Evolutionary conservation across 2,113 vertebrate genomes (phyloP).

Genomic region (Odocoileus virginianus): DNA sequence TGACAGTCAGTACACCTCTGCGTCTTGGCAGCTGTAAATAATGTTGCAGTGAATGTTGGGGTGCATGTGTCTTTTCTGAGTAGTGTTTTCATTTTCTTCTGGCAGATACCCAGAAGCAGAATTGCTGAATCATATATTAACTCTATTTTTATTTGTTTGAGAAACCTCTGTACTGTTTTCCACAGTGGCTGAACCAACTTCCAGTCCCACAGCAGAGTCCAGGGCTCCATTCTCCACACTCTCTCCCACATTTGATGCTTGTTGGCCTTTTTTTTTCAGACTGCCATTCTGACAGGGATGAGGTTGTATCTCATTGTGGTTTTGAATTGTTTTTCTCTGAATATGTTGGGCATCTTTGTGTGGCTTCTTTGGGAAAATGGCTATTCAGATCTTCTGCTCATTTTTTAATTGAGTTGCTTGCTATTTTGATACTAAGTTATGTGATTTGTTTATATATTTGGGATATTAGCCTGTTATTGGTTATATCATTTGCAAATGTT

Average conservation of each 20-base stretch:
- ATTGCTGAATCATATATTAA: background rate
- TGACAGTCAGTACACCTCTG: background rate
- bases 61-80: background rate
- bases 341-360: background rate
- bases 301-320: too few species aligned
- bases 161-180: background rate
- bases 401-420: background rate
- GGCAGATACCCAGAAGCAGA: background rate
- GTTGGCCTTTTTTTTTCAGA: background rate
- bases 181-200: accelerated
- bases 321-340: background rate
- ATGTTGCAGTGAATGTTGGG: too few species aligned
- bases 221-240: background rate
- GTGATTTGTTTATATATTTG: background rate
- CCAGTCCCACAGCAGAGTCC: background rate
- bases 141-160: background rate
- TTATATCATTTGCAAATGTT: background rate
- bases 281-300: background rate
- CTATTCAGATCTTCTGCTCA: background rate
- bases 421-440: background rate
- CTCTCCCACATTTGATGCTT: background rate
- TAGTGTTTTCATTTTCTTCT: background rate
- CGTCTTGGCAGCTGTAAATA: accelerated
- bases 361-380: background rate
- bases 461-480: background rate